Percentiles rank a stretch among this genome's conserved stretches.
Conservation (phyloP, 2,113 vertebrate species). For the Vanacampus margaritifer region DNA sequence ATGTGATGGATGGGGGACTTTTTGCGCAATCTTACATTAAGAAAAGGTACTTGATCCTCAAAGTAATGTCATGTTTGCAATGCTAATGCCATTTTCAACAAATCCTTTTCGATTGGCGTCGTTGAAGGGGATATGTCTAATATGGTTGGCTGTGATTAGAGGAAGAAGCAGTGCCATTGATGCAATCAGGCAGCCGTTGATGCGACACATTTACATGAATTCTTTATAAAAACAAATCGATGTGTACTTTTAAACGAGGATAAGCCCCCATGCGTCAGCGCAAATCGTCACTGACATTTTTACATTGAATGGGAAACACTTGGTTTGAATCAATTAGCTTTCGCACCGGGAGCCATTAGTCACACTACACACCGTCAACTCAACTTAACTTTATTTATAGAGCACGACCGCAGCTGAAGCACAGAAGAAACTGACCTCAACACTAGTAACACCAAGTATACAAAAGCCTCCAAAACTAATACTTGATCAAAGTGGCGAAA, state of each 20-base stretch:
- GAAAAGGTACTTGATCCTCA: neutral
- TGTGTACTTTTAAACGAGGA: neutral
- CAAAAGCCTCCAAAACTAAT: neutral
- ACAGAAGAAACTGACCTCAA: neutral
- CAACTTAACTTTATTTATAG: neutral
- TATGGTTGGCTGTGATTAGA: neutral
- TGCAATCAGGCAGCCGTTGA: neutral
- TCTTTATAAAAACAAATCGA: neutral
- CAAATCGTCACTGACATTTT: slow-evolving; percentile 10
- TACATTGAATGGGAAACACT: slow-evolving; percentile 18
- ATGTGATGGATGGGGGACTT: neutral
- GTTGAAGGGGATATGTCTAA: neutral
- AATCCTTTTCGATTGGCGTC: neutral
- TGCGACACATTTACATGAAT: neutral
- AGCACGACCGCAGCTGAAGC: neutral
- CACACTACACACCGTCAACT: neutral
- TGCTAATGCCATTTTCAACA: neutral
- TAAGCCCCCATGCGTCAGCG: neutral
- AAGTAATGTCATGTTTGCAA: neutral
- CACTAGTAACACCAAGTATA: neutral
- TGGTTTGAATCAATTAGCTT: slow-evolving; percentile 4
- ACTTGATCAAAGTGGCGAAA: neutral
- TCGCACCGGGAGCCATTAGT: neutral
- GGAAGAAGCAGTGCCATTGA: neutral
- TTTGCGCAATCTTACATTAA: neutral